phyloP scores from a whole-genome alignment of 2,113 vertebrate species.

The Cichladusa arquata region DNA sequence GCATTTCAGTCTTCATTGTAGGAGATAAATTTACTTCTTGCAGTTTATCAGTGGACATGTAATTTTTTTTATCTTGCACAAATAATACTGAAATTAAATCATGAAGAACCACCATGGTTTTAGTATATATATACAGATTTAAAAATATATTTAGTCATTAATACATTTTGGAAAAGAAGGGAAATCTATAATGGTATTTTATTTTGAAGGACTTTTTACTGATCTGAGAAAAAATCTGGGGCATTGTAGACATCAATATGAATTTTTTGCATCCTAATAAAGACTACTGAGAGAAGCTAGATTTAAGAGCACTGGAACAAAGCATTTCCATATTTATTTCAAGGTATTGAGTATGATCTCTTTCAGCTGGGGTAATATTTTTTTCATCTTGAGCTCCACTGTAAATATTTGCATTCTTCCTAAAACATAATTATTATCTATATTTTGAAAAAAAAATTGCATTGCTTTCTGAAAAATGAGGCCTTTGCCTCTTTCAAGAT shows the following conservation, averaged over 20 bases:
- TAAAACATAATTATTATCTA: neutral
- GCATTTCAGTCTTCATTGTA: neutral
- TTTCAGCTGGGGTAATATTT: neutral
- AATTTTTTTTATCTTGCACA: neutral
- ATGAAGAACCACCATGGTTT: fast-evolving
- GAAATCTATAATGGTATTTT: neutral
- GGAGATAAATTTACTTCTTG: neutral
- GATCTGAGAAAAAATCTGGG: neutral
- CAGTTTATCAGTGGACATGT: neutral
- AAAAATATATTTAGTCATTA: neutral
- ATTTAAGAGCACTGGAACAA: neutral
- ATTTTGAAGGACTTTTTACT: neutral
- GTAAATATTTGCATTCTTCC: neutral
- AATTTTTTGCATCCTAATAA: neutral
- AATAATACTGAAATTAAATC: neutral
- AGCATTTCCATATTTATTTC: neutral
- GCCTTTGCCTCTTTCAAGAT: neutral
- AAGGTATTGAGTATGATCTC: neutral
- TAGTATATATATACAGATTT: neutral
- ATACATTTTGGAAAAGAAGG: neutral
- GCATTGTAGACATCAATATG: neutral
- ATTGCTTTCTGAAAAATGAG: neutral
- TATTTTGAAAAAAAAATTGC: neutral
- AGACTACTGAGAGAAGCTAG: neutral
- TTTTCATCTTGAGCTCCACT: neutral